A percentile compares a stretch with the other conserved stretches of the same genome.
Evolutionary conservation across 2,113 vertebrate genomes (phyloP).

Genomic region (Zapornia atra): DNA sequence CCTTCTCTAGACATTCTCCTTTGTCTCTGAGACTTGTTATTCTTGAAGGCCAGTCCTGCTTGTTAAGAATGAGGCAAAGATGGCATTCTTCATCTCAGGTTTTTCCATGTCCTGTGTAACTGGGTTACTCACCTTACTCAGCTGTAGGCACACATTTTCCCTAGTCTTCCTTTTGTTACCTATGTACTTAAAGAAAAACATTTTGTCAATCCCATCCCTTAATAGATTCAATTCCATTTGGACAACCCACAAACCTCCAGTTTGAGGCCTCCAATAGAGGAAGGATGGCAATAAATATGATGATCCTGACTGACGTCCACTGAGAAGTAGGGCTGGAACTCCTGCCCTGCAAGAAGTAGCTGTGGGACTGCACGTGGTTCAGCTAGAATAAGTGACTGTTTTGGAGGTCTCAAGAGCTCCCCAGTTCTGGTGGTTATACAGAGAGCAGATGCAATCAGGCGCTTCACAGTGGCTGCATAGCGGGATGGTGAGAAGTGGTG

Average conservation of each 20-base stretch:
- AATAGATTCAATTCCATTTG: neutral
- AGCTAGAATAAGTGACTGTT: neutral
- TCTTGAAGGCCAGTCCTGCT: neutral
- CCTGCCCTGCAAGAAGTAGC: neutral
- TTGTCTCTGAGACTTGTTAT: neutral
- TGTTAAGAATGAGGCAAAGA: neutral
- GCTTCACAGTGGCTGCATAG: neutral
- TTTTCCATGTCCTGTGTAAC: neutral
- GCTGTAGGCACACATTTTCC: neutral
- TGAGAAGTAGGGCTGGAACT: neutral
- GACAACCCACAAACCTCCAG: neutral
- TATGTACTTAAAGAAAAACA: fast-evolving
- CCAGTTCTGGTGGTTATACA: neutral
- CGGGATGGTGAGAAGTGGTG: fast-evolving
- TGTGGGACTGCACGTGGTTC: neutral
- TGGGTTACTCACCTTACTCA: neutral
- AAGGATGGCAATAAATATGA: neutral
- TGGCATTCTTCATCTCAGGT: neutral
- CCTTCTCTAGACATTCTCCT: neutral
- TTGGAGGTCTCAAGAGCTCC: neutral
- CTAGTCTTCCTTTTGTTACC: neutral
- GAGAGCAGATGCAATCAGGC: neutral
- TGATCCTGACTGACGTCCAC: neutral
- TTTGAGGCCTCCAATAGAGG: neutral
- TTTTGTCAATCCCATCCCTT: neutral